Percentiles rank a stretch among this genome's conserved stretches.
Conservation (phyloP, 1,140 invertebrate genomes). For the Heliconius himera region DNA sequence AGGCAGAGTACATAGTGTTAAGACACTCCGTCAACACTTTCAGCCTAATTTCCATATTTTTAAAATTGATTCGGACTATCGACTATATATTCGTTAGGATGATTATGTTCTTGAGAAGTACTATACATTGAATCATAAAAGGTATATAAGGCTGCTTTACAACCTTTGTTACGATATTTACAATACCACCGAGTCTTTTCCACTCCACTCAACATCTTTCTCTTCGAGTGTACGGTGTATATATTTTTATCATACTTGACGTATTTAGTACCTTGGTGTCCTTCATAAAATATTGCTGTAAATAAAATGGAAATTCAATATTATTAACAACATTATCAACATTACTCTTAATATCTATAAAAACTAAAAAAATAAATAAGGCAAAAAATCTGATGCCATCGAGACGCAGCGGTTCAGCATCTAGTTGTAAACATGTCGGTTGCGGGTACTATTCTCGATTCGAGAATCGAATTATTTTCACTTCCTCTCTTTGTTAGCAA, state of each 20-base stretch:
- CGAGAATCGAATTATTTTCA: no score
- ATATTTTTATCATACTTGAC: background rate
- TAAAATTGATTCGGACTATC: background rate
- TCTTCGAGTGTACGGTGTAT: conserved; percentile 24
- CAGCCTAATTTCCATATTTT: background rate
- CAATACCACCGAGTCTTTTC: conserved; percentile 43
- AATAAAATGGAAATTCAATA: background rate
- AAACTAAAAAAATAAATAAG: no score
- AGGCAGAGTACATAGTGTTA: no score
- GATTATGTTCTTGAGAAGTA: conserved; percentile 8
- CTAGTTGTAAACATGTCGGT: no score
- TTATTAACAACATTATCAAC: background rate
- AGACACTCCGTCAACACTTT: no score
- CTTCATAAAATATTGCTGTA: background rate
- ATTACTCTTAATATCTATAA: background rate
- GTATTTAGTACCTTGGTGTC: background rate
- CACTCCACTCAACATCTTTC: background rate
- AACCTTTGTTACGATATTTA: conserved; percentile 33
- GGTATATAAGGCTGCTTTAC: conserved; percentile 41
- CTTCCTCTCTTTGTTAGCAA: no score
- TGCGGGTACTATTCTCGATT: no score
- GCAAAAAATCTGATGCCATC: no score
- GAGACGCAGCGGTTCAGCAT: no score
- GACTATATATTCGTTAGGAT: background rate
- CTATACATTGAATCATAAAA: conserved; percentile 20